phyloP scores from a whole-genome alignment of 2,888 invertebrate species.

The Hemistola chrysoprasaria region DNA sequence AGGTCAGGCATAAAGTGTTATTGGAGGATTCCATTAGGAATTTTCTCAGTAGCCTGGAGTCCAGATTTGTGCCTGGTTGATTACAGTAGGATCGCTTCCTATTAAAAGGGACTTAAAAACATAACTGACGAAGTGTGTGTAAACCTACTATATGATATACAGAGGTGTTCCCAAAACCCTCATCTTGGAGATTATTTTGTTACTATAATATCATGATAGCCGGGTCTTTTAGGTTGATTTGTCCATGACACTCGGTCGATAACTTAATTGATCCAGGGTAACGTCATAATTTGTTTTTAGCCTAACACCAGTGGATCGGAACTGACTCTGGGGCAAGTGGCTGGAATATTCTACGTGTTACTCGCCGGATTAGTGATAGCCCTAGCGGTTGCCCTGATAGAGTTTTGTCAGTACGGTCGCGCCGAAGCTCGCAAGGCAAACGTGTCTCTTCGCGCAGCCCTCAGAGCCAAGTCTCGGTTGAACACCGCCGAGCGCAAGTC shows the following conservation, averaged over 20 bases:
- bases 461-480: slow-evolving; percentile 89
- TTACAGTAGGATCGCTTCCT: too few relatives aligned
- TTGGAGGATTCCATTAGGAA: too few relatives aligned
- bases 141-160: too few relatives aligned
- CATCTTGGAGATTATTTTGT: too few relatives aligned
- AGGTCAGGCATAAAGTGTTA: too few relatives aligned
- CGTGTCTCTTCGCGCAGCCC: slow-evolving; percentile 90
- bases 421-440: slow-evolving; percentile 89
- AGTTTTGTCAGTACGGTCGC: slow-evolving; percentile 96
- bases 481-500: slow-evolving; percentile 32
- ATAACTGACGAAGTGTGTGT: too few relatives aligned
- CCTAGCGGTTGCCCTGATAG: slow-evolving; percentile 93
- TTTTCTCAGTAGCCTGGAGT: too few relatives aligned
- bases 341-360: slow-evolving; percentile 98
- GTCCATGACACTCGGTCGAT: neutral
- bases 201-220: too few relatives aligned
- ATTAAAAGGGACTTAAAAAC: too few relatives aligned
- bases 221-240: too few relatives aligned
- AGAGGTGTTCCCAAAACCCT: too few relatives aligned
- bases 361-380: slow-evolving; percentile 95
- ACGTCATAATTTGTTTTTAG: slow-evolving; percentile 56
- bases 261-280: neutral
- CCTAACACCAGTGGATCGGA: slow-evolving; percentile 87
- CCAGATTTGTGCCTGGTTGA: too few relatives aligned
- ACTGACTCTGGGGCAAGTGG: slow-evolving; percentile 96